phyloP scores from a whole-genome alignment of 2,888 invertebrate species.

The Seira musarum region DNA sequence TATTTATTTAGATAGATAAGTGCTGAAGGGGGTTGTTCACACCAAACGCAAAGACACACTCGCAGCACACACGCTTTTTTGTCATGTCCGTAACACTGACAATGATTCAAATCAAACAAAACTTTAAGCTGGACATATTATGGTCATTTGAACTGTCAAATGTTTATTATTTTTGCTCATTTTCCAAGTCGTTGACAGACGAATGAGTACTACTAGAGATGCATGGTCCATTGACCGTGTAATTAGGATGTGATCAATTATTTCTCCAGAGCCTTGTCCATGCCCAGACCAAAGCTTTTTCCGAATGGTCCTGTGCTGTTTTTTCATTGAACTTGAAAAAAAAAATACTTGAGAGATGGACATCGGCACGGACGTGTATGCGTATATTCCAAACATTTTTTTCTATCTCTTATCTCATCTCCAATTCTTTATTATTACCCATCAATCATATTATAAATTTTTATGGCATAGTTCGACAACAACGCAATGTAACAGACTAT shows the following conservation, averaged over 20 bases:
- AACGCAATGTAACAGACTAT: background rate
- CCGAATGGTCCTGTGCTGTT: background rate
- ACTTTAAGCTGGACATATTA: too few species aligned
- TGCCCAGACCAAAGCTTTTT: slow-evolving; percentile 1
- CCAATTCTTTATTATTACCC: slow-evolving; percentile 56
- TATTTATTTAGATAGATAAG: background rate
- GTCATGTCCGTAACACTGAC: slow-evolving; percentile 1
- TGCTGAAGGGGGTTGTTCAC: slow-evolving; percentile 37
- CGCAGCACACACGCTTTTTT: background rate
- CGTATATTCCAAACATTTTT: too few species aligned
- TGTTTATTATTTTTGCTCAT: slow-evolving; percentile 21
- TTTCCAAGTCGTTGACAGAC: slow-evolving; percentile 29
- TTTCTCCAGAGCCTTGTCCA: slow-evolving; percentile 23
- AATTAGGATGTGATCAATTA: slow-evolving; percentile 62
- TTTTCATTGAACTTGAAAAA: slow-evolving; percentile 3
- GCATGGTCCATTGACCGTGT: slow-evolving; percentile 56
- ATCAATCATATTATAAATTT: slow-evolving; percentile 45
- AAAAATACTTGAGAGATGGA: background rate
- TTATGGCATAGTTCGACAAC: background rate
- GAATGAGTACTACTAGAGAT: background rate
- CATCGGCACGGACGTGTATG: too few species aligned
- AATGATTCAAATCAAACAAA: background rate
- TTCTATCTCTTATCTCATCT: slow-evolving; percentile 42
- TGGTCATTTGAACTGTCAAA: slow-evolving; percentile 30
- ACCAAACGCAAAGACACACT: background rate